Evolutionary conservation across 2,888 invertebrate genomes (phyloP).

Genomic region (Agrotis puta): DNA sequence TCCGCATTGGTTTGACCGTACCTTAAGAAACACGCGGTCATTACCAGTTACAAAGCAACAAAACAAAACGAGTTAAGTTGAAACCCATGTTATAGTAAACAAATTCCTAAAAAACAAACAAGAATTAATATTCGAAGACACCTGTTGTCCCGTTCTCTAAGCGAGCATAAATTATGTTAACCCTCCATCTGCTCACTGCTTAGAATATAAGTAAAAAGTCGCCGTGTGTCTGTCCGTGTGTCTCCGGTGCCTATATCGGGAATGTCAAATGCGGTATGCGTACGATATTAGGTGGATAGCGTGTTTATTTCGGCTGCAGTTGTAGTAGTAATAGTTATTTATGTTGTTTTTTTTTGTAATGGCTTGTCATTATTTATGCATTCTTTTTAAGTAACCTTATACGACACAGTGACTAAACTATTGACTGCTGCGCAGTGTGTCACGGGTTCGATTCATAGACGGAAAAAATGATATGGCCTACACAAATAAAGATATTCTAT

Average conservation of each 20-base stretch:
- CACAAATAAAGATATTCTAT: too few relatives aligned
- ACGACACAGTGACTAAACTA: too few relatives aligned
- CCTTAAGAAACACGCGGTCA: not conserved
- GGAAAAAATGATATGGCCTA: too few relatives aligned
- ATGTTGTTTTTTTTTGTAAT: not conserved
- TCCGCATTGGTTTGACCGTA: not conserved
- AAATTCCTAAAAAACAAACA: constrained; percentile 38
- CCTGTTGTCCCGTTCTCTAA: constrained; percentile 57
- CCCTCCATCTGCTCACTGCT: constrained; percentile 67
- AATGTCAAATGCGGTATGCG: constrained; percentile 63
- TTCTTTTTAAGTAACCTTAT: not conserved
- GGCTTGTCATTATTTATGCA: not conserved
- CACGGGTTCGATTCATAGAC: too few relatives aligned
- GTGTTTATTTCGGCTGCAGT: constrained; percentile 5
- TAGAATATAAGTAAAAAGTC: constrained; percentile 59
- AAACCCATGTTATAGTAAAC: constrained; percentile 5
- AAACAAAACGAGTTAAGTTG: constrained; percentile 8
- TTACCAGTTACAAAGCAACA: constrained; percentile 6
- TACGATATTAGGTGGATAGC: constrained; percentile 9
- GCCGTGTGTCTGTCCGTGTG: constrained; percentile 17
- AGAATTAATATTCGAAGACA: constrained; percentile 49
- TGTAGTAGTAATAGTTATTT: constrained; percentile 4
- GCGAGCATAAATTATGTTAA: constrained; percentile 59
- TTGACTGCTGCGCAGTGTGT: too few relatives aligned
- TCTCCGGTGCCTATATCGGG: constrained; percentile 56